Conservation (phyloP, 1,140 invertebrate species). For the Tetramorium alpestre region DNA sequence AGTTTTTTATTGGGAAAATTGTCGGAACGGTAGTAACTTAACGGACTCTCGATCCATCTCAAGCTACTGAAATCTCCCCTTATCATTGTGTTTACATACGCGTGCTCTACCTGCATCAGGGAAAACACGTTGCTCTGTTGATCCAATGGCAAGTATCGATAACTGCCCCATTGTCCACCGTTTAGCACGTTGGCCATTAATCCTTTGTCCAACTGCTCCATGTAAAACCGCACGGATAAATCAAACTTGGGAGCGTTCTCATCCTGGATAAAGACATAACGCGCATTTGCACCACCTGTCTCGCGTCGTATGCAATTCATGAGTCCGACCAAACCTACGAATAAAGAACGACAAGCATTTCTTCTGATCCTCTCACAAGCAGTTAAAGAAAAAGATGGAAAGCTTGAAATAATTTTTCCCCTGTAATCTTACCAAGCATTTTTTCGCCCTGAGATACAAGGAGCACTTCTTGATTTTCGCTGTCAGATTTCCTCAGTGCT, state of each 20-base stretch:
- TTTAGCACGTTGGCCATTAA: constrained; percentile 94
- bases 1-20: constrained; percentile 86
- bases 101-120: constrained; percentile 91
- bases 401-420: not conserved
- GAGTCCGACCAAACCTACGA: constrained; percentile 93
- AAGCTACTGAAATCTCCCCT: constrained; percentile 97
- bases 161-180: constrained; percentile 93
- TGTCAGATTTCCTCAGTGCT: constrained; percentile 88
- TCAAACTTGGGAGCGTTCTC: constrained; percentile 88
- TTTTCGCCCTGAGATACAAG: constrained; percentile 90
- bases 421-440: constrained; percentile 79
- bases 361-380: not conserved
- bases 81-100: constrained; percentile 96
- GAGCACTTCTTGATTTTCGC: constrained; percentile 88
- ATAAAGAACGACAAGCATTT: not conserved
- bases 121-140: constrained; percentile 86
- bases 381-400: not conserved
- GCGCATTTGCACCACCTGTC: constrained; percentile 91
- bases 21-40: constrained; percentile 86
- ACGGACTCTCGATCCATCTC: constrained; percentile 96
- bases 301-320: constrained; percentile 95
- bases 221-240: constrained; percentile 86
- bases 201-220: constrained; percentile 90
- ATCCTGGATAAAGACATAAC: constrained; percentile 90
- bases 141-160: constrained; percentile 91